Conservation (phyloP, 30 jellyfish, hydroid and myxozoan genomes). For the Hydra vulgaris region DNA sequence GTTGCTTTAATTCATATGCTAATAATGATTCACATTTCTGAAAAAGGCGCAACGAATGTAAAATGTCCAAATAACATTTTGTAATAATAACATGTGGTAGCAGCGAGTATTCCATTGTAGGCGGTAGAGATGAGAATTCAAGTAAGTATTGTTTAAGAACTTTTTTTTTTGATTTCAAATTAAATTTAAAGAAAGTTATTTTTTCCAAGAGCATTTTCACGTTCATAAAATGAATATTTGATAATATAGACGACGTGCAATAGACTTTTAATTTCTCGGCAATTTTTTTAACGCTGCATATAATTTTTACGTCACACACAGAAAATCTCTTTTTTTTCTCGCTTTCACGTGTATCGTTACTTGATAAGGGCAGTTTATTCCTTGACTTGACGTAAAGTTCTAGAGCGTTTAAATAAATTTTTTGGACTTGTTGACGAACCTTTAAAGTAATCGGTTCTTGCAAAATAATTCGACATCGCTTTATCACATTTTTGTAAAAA, state of each 20-base stretch:
- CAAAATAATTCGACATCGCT: not conserved
- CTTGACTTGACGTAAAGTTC: not conserved
- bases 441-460: not conserved
- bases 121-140: not conserved
- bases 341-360: not conserved
- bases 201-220: not conserved
- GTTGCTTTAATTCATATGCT: not conserved
- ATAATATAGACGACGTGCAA: not conserved
- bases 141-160: not conserved
- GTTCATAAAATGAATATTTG: not conserved
- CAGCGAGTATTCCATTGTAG: not conserved
- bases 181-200: no score
- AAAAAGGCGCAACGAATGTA: not conserved
- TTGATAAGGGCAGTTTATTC: not conserved
- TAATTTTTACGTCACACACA: not conserved
- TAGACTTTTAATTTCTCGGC: not conserved
- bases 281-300: not conserved
- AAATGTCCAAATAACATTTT: not conserved
- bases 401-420: slow-evolving; percentile 5
- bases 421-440: not conserved
- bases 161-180: no score
- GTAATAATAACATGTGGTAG: not conserved
- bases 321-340: not conserved
- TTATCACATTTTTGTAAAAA: not conserved
- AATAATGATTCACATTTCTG: not conserved